Evolutionary conservation across 2,113 vertebrate genomes (phyloP).

Genomic region (Chaetorhynchus papuensis): DNA sequence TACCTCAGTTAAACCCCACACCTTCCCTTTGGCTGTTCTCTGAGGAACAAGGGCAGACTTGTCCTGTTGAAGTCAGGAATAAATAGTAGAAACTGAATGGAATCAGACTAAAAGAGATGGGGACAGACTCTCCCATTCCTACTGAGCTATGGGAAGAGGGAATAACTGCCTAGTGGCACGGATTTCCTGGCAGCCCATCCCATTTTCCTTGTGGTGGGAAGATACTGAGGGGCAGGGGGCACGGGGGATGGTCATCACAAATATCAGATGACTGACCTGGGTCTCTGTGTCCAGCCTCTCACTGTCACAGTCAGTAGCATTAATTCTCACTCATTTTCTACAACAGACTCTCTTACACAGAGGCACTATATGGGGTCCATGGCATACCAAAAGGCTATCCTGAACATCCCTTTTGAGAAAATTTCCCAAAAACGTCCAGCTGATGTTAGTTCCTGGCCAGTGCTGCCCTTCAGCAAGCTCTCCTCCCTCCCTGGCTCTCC

Average conservation of each 20-base stretch:
- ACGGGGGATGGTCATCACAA: background rate
- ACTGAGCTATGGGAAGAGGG: background rate
- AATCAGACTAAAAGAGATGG: background rate
- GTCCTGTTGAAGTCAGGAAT: background rate
- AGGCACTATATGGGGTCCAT: background rate
- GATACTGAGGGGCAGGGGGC: accelerated
- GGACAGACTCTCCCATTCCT: background rate
- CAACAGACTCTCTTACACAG: background rate
- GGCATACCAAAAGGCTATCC: background rate
- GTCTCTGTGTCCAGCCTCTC: background rate
- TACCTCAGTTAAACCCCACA: background rate
- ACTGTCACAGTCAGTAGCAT: background rate
- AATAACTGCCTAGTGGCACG: background rate
- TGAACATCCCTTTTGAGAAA: background rate
- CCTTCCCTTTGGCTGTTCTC: background rate
- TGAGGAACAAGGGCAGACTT: background rate
- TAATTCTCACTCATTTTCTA: background rate
- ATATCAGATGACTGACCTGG: background rate
- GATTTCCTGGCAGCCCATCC: background rate
- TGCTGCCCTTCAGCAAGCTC: background rate
- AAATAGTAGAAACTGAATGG: background rate
- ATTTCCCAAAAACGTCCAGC: background rate
- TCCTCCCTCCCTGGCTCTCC: background rate
- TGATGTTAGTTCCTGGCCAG: background rate
- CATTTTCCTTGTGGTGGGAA: background rate